Evolutionary conservation across 2,113 vertebrate genomes (phyloP), one percentile per base, ranked within the genome.

Genomic region (Austrofundulus limnaeus): DNA sequence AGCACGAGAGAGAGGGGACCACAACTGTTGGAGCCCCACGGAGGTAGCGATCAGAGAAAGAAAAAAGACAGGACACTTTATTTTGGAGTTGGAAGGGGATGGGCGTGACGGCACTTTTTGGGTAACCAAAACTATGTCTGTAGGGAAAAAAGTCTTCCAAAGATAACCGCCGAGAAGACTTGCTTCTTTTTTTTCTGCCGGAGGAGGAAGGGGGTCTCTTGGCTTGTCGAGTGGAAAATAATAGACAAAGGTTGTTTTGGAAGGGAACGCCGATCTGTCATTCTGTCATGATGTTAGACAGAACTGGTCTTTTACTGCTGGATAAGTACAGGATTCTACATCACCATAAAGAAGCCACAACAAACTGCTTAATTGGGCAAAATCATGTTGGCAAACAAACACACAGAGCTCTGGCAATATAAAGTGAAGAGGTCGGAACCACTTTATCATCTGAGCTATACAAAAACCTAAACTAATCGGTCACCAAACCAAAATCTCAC

Each of bases 51-150:
- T 85, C 72, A 69, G 64, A 81, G 31, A 59, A 72, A 87, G 24
- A 34, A 64, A 53, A 46, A 62, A 82, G 77, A 87, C 58, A 68
- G 81, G 66, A 62, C 66, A 61, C 88, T 92, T 89, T 78, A 88
- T 86, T 87, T 90, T 84, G 86, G 75, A 83, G 66, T 85, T 83
- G 70, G 64, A 83, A 82, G 82, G 80, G 65, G 68, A 76, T 87
- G 88, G 91, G 90, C 77, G 90, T 87, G 86, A 88, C 86, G 9
- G 72, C 50, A 61, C 68, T 88, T 86, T 86, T 62, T 81, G 88
- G 85, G 88, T 86, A 89, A 92, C 91, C 90, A 91, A 91, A 92
- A 89, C 78, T 89, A 91, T 91, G 88, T 68, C 86, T 75, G 41
- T 75, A 86, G 83, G 62, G 41, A 64, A 85, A 86, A 80, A 76